These are phyloP conservation scores for Leptogaster cylindrica DNA, from an alignment of 2,888 invertebrate genomes.

Conservation along the genomic window DNA sequence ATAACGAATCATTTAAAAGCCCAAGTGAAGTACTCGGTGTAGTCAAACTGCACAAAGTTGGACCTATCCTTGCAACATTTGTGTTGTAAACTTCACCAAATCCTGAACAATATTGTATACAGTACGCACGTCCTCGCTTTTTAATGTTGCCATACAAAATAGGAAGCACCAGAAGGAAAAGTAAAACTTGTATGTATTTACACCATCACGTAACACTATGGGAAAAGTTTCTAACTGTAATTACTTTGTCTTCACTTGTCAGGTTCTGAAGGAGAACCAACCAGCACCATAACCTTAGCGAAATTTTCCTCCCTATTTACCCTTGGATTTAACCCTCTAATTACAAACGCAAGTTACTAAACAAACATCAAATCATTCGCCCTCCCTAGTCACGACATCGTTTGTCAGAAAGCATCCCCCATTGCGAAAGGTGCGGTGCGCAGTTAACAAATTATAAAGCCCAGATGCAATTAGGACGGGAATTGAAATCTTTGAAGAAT, in stretches of 20 bases:
- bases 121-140: too few relatives aligned
- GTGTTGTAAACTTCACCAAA: too few relatives aligned
- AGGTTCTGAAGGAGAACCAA: not conserved
- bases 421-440: not conserved
- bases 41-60: too few relatives aligned
- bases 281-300: not conserved
- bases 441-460: conserved; percentile 25
- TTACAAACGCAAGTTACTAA: conserved; percentile 23
- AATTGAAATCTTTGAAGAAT: too few relatives aligned
- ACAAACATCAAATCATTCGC: conserved; percentile 5
- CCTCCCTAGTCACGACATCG: conserved; percentile 13
- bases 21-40: too few relatives aligned
- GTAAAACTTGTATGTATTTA: conserved; percentile 17
- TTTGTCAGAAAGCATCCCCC: conserved; percentile 18
- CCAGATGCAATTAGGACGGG: conserved; percentile 20
- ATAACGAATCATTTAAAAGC: too few relatives aligned
- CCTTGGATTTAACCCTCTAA: conserved; percentile 19
- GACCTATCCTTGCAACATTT: too few relatives aligned
- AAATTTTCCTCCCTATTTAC: not conserved
- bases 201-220: conserved; percentile 8
- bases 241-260: conserved; percentile 16
- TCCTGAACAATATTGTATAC: too few relatives aligned
- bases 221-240: conserved; percentile 6
- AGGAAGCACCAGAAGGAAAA: conserved; percentile 12
- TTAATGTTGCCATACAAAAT: conserved; percentile 1